Evolutionary conservation across 2,113 vertebrate species (phyloP).

Genomic region (Pangasianodon hypophthalmus): DNA sequence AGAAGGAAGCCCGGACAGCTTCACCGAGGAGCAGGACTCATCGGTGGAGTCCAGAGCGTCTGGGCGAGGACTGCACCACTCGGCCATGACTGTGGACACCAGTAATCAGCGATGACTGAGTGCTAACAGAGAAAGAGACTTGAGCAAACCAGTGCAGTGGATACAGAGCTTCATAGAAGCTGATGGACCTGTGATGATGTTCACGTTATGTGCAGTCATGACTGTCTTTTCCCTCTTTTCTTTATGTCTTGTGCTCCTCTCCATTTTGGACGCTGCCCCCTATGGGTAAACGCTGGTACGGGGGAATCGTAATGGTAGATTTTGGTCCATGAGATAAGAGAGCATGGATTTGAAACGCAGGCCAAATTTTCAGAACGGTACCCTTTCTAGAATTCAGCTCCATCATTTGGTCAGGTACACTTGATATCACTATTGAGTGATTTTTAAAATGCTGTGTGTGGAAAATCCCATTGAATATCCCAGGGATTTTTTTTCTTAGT

Average conservation of each 20-base stretch:
- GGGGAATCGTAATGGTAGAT: constrained; percentile 35
- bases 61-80: constrained; percentile 71
- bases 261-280: constrained; percentile 35
- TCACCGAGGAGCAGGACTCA: constrained; percentile 79
- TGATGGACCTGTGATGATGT: constrained; percentile 35
- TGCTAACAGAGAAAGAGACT: constrained; percentile 8
- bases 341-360: constrained; percentile 29
- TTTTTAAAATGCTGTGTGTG: constrained; percentile 21
- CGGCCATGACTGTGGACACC: constrained; percentile 76
- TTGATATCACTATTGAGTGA: constrained; percentile 8
- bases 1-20: constrained; percentile 84
- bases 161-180: constrained; percentile 13
- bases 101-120: constrained; percentile 78
- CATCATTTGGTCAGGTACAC: constrained; percentile 59
- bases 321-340: constrained; percentile 27
- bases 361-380: constrained; percentile 77
- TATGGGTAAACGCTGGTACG: constrained; percentile 48
- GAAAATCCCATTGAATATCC: constrained; percentile 23
- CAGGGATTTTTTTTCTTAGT: not conserved
- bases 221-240: constrained; percentile 6
- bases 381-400: constrained; percentile 64
- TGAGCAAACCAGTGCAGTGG: not conserved
- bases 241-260: constrained; percentile 34
- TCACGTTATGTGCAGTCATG: constrained; percentile 50
- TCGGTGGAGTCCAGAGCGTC: constrained; percentile 73